These are phyloP conservation scores for Ecdyonurus torrentis DNA, from an alignment of 2,888 invertebrate species.

Conservation along the genomic window DNA sequence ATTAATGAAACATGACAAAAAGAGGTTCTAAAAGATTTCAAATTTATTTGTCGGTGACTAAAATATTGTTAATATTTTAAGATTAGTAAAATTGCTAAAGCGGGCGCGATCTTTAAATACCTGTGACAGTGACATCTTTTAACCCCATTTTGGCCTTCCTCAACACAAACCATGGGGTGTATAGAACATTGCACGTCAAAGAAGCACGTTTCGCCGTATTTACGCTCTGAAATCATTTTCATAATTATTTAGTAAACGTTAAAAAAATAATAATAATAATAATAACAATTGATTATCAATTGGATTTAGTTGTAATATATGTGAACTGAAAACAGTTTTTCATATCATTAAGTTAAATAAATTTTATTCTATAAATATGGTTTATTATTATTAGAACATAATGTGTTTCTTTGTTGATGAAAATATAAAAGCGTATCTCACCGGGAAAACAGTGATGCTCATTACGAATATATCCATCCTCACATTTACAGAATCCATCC, in stretches of 20 bases:
- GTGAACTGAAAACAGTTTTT: neutral
- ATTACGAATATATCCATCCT: slow-evolving; percentile 3
- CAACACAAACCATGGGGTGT: neutral
- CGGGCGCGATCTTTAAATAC: neutral
- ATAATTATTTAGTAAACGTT: neutral
- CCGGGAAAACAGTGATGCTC: slow-evolving; percentile 2
- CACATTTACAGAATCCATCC: slow-evolving; percentile 6
- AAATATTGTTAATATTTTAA: too few species aligned
- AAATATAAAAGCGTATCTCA: too few species aligned
- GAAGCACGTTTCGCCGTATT: slow-evolving; percentile 5
- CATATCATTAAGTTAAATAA: neutral
- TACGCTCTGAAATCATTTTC: neutral
- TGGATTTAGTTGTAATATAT: neutral
- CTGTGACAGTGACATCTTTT: slow-evolving; percentile 4
- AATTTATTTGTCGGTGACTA: too few species aligned
- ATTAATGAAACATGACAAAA: too few species aligned
- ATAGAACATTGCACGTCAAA: slow-evolving; percentile 6
- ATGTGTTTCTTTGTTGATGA: too few species aligned
- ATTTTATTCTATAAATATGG: too few species aligned
- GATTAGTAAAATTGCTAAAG: too few species aligned
- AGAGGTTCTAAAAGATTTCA: too few species aligned
- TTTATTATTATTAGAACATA: too few species aligned
- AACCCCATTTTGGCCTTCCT: neutral
- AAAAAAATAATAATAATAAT: neutral
- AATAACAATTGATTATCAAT: neutral